Base-by-base conservation (phyloP, 2,797 vertebrate genomes). In the Pipistrellus pipistrellus region DNA sequence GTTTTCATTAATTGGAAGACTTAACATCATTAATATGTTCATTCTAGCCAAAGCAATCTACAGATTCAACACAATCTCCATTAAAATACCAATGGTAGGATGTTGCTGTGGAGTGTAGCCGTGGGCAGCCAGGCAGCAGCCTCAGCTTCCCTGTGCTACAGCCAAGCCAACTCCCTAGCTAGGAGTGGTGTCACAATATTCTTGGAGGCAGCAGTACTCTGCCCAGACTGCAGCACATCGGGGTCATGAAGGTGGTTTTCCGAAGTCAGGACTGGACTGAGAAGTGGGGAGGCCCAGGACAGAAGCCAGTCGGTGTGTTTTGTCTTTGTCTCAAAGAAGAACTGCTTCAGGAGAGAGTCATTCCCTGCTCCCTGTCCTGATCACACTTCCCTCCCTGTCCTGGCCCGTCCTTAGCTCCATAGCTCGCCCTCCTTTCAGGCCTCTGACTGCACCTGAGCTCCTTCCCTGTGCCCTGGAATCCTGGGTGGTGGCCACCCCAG, bases 241-340 rank as follows among this genome's bases (percentile, higher is more conserved):
- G 44, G 15, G 4, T 18, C 30, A 3, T 1, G 1, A 23, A 83
- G 25, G 8, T 1, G 0, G 2, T 17, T 48, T 21, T 21, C 77
- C 6, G 2, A 62, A 18, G 17, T 59, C 46, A 48, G 68, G 21
- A 30, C 35, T 13, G 59, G 25, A 17, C 35, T 8, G 73, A 23
- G 21, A 53, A 53, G 18, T 8, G 7, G 30, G 18, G 51, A n/a
- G 48, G 7, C 46, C 6, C 17, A 21, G 14, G 51, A 11, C 2
- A 14, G 11, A 35, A 10, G 66, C 21, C 53, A 21, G 53, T 55
- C 7, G 18, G 51, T 20, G 53, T 55, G 0, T 32, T 25, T 48
- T 2, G 1, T 41, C 35, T 81, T 62, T 2, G 0, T 38, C 51
- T 69, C 18, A 8, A 23, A 84, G 71, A 35, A 2, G 7, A 85